Evolutionary conservation across 2,888 invertebrate species (phyloP).

Genomic region (Cordilura impudica): DNA sequence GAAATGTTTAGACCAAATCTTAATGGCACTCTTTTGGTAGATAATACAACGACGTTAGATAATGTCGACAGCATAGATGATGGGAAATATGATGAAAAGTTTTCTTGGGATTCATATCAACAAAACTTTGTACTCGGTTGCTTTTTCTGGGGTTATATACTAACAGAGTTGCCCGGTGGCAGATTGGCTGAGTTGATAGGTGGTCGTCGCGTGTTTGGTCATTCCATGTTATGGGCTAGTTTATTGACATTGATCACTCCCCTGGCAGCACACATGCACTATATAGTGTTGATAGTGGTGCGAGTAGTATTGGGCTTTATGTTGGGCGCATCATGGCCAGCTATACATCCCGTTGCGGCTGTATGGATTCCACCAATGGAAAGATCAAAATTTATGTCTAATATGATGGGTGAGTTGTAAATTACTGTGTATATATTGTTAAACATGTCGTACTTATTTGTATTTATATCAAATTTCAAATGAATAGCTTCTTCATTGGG

Average conservation of each 20-base stretch:
- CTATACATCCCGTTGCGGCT: slow-evolving; percentile 94
- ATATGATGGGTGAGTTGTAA: slow-evolving; percentile 88
- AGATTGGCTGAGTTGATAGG: slow-evolving; percentile 90
- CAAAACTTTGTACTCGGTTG: slow-evolving; percentile 90
- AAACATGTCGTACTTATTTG: background rate
- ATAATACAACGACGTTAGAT: slow-evolving; percentile 24
- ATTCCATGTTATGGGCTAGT: slow-evolving; percentile 90
- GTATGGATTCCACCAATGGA: slow-evolving; percentile 97
- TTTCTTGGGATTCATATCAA: slow-evolving; percentile 87
- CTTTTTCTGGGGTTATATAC: slow-evolving; percentile 95
- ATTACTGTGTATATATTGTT: too few relatives aligned
- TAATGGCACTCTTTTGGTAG: too few relatives aligned
- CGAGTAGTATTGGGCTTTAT: slow-evolving; percentile 88
- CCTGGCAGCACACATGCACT: slow-evolving; percentile 84
- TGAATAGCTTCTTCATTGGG: slow-evolving; percentile 90
- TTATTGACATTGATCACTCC: slow-evolving; percentile 90
- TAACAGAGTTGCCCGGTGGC: slow-evolving; percentile 93
- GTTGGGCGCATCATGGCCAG: slow-evolving; percentile 93
- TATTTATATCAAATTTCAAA: slow-evolving; percentile 21
- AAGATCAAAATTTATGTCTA: slow-evolving; percentile 93
- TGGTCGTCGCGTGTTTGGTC: slow-evolving; percentile 90
- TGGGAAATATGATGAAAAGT: slow-evolving; percentile 78
- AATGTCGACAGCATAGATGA: slow-evolving; percentile 3
- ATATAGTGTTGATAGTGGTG: slow-evolving; percentile 84
- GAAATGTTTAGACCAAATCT: too few relatives aligned